Evolutionary conservation across 2,888 invertebrate genomes (phyloP), one percentile per base, ranked within the genome.

Genomic region (Elysia crispata): DNA sequence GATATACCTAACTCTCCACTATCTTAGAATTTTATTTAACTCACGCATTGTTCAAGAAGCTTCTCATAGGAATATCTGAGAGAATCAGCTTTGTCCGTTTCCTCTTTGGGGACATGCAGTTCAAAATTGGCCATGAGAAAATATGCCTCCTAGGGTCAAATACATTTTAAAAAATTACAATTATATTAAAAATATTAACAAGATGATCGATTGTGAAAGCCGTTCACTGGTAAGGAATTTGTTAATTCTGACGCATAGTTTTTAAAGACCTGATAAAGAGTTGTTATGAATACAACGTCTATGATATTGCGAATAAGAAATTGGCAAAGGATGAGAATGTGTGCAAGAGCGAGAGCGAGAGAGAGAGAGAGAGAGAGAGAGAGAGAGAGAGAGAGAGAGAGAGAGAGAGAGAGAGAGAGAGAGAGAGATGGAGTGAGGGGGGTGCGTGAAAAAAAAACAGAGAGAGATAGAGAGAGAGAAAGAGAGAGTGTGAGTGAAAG

Each of bases 11-110:
- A 89, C 64, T 87, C 84, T 54, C 90, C 89, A 85, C n/a, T n/a
- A n/a, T n/a, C n/a, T n/a, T n/a, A n/a, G n/a, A n/a, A n/a, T n/a
- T n/a, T n/a, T n/a, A n/a, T n/a, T n/a, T 11, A 1, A 75, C 79
- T 95, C 66, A 95, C 93, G n/a, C 89, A 87, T 72, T 91, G 90
- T 1, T 87, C 89, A 86, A 96, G 94, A 0, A 98, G 93, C 87
- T 96, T 95, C 89, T 96, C 96, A 95, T 97, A 98, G 0, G 96
- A 96, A 91, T 97, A 96, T 0, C 97, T 94, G 33, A 98, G 93
- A 89, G 96, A 97, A 91, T 98, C 98, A 0, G 97, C 97, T 91
- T 96, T 96, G 90, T 98, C 98, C 70, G 96, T 93, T 86, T 97
- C 96, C 89, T 97, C 97, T 82, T 95, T 95, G 88, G 96, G 96